Percentiles rank a stretch among this genome's conserved stretches.
Evolutionary conservation across 2,113 vertebrate genomes (phyloP).

Genomic region (Oreocharis arfaki): DNA sequence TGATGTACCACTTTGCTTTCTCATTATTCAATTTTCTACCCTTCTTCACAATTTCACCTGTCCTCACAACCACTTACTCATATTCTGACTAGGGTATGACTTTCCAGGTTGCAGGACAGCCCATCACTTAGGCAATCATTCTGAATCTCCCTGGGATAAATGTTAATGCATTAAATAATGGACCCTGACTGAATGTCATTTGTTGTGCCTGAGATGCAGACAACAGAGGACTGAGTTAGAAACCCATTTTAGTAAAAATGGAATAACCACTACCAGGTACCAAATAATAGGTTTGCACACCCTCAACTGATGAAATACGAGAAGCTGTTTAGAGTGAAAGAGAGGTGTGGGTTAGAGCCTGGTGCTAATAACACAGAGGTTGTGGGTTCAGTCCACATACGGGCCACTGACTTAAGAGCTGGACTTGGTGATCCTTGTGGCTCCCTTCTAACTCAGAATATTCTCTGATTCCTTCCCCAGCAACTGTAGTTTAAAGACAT

Average conservation of each 20-base stretch:
- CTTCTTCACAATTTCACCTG: neutral
- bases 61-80: neutral
- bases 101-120: neutral
- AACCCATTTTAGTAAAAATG: neutral
- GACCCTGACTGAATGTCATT: neutral
- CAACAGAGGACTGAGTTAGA: neutral
- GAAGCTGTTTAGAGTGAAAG: neutral
- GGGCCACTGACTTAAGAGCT: neutral
- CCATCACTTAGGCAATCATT: neutral
- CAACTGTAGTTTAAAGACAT: neutral
- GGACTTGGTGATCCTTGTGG: neutral
- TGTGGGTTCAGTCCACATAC: accelerated
- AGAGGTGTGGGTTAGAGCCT: neutral
- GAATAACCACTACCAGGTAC: neutral
- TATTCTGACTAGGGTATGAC: neutral
- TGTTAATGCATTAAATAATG: neutral
- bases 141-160: neutral
- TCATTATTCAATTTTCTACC: neutral
- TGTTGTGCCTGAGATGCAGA: neutral
- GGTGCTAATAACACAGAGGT: neutral
- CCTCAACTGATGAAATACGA: neutral
- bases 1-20: neutral
- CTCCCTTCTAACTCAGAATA: neutral
- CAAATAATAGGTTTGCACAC: neutral
- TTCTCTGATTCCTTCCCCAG: neutral